A percentile compares a stretch with the other conserved stretches of the same genome.
Evolutionary conservation across 2,888 invertebrate genomes (phyloP).

Genomic region (Rhorus exstirpatorius): DNA sequence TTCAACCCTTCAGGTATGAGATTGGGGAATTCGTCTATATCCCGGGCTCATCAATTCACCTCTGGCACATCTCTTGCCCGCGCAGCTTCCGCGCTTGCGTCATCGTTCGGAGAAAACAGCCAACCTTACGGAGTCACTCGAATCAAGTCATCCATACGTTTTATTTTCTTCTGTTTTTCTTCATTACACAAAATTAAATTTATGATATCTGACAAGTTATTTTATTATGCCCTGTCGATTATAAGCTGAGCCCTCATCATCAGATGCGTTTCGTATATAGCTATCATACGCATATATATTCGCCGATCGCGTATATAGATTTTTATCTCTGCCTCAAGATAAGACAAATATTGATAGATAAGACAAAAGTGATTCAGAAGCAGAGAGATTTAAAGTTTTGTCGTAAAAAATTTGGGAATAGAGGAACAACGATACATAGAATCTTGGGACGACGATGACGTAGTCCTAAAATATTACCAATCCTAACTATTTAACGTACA

Average conservation of each 20-base stretch:
- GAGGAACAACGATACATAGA: too few relatives aligned
- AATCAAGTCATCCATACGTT: not conserved
- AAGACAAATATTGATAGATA: too few relatives aligned
- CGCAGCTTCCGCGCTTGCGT: constrained; percentile 44
- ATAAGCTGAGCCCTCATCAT: not conserved
- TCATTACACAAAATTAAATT: not conserved
- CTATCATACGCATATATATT: too few relatives aligned
- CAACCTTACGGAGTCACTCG: not conserved
- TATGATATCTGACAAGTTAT: not conserved
- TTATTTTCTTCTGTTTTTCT: not conserved
- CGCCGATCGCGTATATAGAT: too few relatives aligned
- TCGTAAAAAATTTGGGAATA: too few relatives aligned
- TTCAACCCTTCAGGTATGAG: not conserved
- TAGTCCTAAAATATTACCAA: not conserved
- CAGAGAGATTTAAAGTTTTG: too few relatives aligned
- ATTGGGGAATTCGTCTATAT: constrained; percentile 20
- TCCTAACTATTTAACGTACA: constrained; percentile 2
- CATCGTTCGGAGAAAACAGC: constrained; percentile 1
- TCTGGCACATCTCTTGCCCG: not conserved
- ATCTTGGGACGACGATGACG: constrained; percentile 5
- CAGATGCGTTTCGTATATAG: too few relatives aligned
- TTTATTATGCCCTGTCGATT: too few relatives aligned
- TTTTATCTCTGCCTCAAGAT: too few relatives aligned
- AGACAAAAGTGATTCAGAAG: too few relatives aligned
- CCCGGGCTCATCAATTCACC: constrained; percentile 9